Evolutionary conservation across 2,888 invertebrate species (phyloP).

Genomic region (Eristalis arbustorum): DNA sequence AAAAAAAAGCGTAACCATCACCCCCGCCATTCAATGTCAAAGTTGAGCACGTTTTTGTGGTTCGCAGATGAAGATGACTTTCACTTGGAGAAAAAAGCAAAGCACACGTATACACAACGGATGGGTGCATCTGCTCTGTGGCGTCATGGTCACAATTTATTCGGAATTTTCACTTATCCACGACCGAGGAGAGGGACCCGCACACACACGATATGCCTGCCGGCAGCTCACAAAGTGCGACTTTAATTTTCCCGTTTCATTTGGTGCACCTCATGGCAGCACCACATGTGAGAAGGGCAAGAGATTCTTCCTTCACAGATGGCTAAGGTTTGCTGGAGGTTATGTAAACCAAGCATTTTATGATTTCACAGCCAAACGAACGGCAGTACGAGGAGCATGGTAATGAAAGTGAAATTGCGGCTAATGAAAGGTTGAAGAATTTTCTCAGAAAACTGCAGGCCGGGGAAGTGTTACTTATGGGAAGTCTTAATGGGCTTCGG

Average conservation of each 20-base stretch:
- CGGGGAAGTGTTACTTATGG: background rate
- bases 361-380: constrained; percentile 18
- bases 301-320: constrained; percentile 9
- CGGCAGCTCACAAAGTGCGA: constrained; percentile 5
- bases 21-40: constrained; percentile 51
- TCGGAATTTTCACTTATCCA: constrained; percentile 31
- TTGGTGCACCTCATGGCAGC: background rate
- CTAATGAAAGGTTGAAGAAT: constrained; percentile 48
- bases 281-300: background rate
- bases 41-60: constrained; percentile 55
- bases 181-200: background rate
- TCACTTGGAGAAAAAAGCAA: constrained; percentile 14
- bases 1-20: background rate
- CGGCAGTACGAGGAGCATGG: background rate
- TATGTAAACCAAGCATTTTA: constrained; percentile 50
- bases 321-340: constrained; percentile 24
- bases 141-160: constrained; percentile 31
- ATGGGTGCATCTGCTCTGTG: constrained; percentile 47
- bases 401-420: constrained; percentile 60
- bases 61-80: constrained; percentile 27
- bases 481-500: background rate
- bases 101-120: background rate
- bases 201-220: background rate
- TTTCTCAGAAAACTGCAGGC: constrained; percentile 12
- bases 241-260: background rate